Percentiles rank a stretch among this genome's conserved stretches.
phyloP scores from a whole-genome alignment of 2,113 vertebrate genomes.

The Lamprologus speciosus region DNA sequence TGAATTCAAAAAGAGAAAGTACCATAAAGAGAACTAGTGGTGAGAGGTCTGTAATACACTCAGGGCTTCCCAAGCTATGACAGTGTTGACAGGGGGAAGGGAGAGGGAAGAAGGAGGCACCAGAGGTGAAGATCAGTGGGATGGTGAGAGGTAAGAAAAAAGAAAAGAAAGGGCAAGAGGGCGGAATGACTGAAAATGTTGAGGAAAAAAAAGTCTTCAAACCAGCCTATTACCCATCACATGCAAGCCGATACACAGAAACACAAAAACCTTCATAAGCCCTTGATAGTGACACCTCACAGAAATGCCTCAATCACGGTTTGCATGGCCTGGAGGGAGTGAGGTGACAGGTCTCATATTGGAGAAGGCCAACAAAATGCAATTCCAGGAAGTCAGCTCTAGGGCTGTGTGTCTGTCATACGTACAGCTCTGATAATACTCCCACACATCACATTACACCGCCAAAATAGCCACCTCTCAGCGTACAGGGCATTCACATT shows the following conservation, averaged over 20 bases:
- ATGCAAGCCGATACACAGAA: conserved; percentile 4
- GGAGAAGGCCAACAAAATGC: conserved; percentile 51
- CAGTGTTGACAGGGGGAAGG: conserved; percentile 16
- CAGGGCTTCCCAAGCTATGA: conserved; percentile 46
- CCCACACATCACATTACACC: conserved; percentile 52
- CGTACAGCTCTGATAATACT: conserved; percentile 56
- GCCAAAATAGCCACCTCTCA: conserved; percentile 35
- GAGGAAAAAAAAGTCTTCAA: conserved; percentile 64
- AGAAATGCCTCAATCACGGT: conserved; percentile 75
- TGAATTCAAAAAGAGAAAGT: conserved; percentile 62
- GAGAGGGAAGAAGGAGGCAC: neutral
- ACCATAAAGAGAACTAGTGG: conserved; percentile 57
- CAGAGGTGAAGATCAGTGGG: neutral
- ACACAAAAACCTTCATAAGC: conserved; percentile 21
- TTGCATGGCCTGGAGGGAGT: conserved; percentile 65
- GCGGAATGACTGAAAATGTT: conserved; percentile 44
- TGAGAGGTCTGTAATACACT: conserved; percentile 50
- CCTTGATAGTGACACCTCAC: conserved; percentile 48
- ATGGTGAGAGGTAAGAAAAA: neutral
- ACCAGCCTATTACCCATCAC: conserved; percentile 75
- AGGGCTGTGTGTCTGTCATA: conserved; percentile 56
- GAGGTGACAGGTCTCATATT: conserved; percentile 75
- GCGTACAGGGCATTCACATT: neutral
- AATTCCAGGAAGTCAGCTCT: conserved; percentile 54
- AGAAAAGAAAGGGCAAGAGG: neutral